phyloP scores from a whole-genome alignment of 2,888 invertebrate genomes.

The Lutraria lutraria region DNA sequence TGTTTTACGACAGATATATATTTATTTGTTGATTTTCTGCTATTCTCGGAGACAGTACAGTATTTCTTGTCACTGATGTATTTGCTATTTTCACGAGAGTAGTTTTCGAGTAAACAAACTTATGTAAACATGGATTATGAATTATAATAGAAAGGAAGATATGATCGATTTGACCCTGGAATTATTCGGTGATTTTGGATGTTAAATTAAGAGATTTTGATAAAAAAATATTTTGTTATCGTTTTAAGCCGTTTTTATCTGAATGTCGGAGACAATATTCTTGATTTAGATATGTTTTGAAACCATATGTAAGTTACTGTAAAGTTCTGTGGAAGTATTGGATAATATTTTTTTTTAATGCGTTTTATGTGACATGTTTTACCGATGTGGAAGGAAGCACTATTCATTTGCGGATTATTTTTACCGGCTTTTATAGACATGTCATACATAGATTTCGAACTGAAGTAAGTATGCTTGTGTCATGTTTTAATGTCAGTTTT shows the following conservation, averaged over 20 bases:
- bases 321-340: neutral
- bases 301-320: neutral
- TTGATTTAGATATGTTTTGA: neutral
- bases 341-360: constrained; percentile 7
- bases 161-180: neutral
- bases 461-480: constrained; percentile 52
- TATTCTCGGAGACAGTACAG: neutral
- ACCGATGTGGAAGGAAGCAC: constrained; percentile 59
- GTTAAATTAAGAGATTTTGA: neutral
- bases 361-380: constrained; percentile 39
- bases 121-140: neutral
- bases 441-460: constrained; percentile 59
- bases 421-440: constrained; percentile 49
- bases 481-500: constrained; percentile 6
- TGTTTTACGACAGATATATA: neutral
- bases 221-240: neutral
- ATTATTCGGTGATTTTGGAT: neutral
- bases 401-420: constrained; percentile 59
- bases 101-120: neutral
- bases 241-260: neutral
- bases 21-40: constrained; percentile 10
- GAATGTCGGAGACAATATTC: neutral
- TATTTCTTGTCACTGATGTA: neutral
- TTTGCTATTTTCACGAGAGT: neutral
- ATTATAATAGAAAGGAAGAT: neutral